These are phyloP conservation scores for Hedychridium roseum DNA, from an alignment of 2,888 invertebrate species.

Conservation along the genomic window DNA sequence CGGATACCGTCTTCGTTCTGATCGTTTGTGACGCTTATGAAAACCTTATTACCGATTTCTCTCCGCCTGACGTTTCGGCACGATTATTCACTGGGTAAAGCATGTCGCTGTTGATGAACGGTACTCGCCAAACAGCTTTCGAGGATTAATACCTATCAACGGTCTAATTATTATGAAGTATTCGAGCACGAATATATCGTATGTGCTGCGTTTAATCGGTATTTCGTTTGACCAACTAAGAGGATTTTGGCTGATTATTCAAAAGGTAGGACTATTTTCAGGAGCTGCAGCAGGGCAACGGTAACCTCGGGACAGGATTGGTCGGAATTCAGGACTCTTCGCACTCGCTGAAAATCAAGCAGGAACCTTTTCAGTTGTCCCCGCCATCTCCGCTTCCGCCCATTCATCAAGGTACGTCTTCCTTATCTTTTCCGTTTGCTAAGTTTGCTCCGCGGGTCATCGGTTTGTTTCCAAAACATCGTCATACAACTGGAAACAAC, in stretches of 20 bases:
- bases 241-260: background rate
- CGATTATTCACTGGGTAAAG: too few relatives aligned
- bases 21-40: constrained; percentile 1
- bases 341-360: constrained; percentile 56
- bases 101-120: too few relatives aligned
- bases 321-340: constrained; percentile 45
- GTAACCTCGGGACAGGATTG: constrained; percentile 40
- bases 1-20: constrained; percentile 11
- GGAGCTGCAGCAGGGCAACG: constrained; percentile 56
- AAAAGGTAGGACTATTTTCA: constrained; percentile 25
- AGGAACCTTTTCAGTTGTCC: constrained; percentile 56
- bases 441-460: background rate
- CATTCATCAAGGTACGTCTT: constrained; percentile 53
- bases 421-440: background rate
- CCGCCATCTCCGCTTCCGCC: constrained; percentile 48
- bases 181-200: too few relatives aligned
- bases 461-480: constrained; percentile 6
- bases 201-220: too few relatives aligned
- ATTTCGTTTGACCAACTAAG: too few relatives aligned
- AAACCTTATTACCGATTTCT: too few relatives aligned
- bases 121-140: too few relatives aligned
- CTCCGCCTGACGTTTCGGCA: too few relatives aligned
- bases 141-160: too few relatives aligned
- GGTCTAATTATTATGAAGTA: too few relatives aligned
- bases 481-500: background rate